Evolutionary conservation across 2,797 vertebrate species (phyloP).

Genomic region (Podarcis siculus): DNA sequence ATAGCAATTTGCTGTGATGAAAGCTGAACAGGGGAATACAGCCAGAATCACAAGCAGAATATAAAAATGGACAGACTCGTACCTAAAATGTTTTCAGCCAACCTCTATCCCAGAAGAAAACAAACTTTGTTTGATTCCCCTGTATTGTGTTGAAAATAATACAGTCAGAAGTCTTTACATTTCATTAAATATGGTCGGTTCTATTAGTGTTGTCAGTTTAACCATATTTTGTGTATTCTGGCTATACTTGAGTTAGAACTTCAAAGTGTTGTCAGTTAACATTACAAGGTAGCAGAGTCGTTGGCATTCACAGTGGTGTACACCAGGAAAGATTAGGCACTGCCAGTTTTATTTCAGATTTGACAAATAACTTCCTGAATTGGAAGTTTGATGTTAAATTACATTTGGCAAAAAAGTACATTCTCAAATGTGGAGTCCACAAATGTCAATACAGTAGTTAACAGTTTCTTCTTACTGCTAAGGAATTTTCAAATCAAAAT

Average conservation of each 20-base stretch:
- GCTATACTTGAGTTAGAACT: conserved; percentile 14
- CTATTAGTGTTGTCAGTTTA: not conserved
- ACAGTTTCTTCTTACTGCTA: conserved; percentile 11
- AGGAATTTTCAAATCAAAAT: not conserved
- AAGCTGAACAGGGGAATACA: not conserved
- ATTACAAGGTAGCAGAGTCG: conserved; percentile 8
- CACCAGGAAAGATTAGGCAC: conserved; percentile 20
- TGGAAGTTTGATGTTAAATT: conserved; percentile 23
- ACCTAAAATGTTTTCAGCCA: not conserved
- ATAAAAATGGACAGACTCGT: not conserved
- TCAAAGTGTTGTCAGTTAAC: conserved; percentile 22
- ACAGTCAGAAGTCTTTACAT: conserved; percentile 2
- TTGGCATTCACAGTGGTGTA: conserved; percentile 6
- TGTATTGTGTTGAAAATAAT: not conserved
- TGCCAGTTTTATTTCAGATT: conserved; percentile 38
- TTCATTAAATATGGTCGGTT: not conserved
- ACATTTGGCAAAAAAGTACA: conserved; percentile 18
- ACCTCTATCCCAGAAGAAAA: not conserved
- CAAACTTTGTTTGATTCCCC: not conserved
- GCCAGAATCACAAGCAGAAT: not conserved
- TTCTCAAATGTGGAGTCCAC: conserved; percentile 1
- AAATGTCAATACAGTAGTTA: conserved; percentile 5
- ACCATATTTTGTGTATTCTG: conserved; percentile 10
- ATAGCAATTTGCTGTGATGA: not conserved
- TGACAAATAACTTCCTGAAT: conserved; percentile 21